Evolutionary conservation across 2,888 invertebrate genomes (phyloP).

Genomic region (Rugalucina vietnamica): DNA sequence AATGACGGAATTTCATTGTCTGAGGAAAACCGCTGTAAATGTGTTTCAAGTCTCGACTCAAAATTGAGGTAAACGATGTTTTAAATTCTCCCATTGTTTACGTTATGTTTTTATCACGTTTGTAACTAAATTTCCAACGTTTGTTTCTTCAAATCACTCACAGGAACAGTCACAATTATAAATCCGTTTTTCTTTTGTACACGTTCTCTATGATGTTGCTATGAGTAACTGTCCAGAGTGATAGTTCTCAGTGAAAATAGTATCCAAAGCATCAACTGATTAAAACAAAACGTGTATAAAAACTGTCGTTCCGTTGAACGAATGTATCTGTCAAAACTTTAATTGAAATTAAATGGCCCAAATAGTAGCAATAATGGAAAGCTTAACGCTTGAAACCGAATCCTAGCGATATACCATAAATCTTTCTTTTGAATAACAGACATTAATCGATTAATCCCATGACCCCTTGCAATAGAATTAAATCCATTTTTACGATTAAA

Average conservation of each 20-base stretch:
- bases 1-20: slow-evolving; percentile 53
- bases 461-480: not conserved
- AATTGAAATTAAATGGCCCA: not conserved
- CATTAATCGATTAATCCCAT: not conserved
- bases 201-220: not conserved
- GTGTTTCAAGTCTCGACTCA: slow-evolving; percentile 74
- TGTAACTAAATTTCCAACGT: not conserved
- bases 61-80: slow-evolving; percentile 71
- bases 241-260: not conserved
- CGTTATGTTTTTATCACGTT: not conserved
- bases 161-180: not conserved
- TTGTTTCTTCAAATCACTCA: not conserved
- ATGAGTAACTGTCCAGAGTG: not conserved
- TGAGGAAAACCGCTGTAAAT: slow-evolving; percentile 76
- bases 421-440: not conserved
- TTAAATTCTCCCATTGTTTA: slow-evolving; percentile 71
- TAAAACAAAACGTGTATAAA: no score
- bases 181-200: not conserved
- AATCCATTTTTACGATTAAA: not conserved
- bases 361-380: not conserved
- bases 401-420: not conserved
- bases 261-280: no score
- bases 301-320: not conserved
- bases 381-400: not conserved
- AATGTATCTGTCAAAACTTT: not conserved